Evolutionary conservation across 2,888 invertebrate genomes (phyloP).

Genomic region (Acheta domesticus): DNA sequence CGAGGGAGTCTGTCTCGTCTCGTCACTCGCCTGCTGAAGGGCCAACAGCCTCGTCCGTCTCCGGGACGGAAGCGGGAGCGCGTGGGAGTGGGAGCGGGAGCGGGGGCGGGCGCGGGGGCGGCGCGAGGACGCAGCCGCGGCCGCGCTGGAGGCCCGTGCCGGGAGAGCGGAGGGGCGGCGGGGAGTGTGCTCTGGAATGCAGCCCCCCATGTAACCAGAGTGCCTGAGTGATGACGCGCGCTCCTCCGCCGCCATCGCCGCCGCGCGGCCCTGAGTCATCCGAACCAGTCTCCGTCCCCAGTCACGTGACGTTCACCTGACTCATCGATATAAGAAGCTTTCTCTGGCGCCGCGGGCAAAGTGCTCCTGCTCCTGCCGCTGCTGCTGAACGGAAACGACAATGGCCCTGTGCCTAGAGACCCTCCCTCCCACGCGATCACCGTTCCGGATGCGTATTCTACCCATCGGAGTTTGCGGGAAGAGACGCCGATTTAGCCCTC

Average conservation of each 20-base stretch:
- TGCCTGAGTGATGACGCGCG: constrained; percentile 1
- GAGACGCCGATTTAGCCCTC: too few relatives aligned
- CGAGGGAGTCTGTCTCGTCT: background rate
- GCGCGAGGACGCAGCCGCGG: background rate
- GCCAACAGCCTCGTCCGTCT: background rate
- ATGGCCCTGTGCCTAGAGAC: too few relatives aligned
- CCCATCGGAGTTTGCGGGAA: too few relatives aligned
- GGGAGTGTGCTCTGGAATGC: background rate
- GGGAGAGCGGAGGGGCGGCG: background rate
- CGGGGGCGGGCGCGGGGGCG: background rate
- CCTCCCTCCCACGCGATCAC: too few relatives aligned
- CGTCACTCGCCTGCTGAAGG: background rate
- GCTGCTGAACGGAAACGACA: too few relatives aligned
- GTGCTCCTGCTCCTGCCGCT: background rate
- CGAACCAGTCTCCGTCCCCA: constrained; percentile 7
- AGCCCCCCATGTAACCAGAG: background rate
- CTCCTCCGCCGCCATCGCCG: background rate
- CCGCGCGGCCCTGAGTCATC: constrained; percentile 1
- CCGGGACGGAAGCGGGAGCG: background rate
- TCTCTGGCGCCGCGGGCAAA: background rate
- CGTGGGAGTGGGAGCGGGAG: background rate
- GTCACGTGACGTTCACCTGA: constrained; percentile 18
- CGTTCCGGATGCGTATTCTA: too few relatives aligned
- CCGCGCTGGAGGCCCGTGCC: background rate
- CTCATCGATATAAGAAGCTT: constrained; percentile 18